Conservation (phyloP, 2,113 vertebrate species). For the Aleadryas rufinucha region DNA sequence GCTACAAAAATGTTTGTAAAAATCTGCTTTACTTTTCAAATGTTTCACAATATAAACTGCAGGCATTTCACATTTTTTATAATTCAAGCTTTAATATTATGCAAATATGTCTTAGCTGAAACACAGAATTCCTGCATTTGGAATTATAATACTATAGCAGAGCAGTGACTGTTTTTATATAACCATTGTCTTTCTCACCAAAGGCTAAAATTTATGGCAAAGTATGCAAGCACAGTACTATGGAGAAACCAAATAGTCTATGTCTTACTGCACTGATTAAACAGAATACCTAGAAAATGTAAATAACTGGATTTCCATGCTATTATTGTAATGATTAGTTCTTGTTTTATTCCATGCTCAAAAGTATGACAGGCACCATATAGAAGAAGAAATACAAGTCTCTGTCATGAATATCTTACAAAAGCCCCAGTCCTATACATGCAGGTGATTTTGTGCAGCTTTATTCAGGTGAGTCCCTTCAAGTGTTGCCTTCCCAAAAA, state of each 20-base stretch:
- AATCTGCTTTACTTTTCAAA: conserved; percentile 15
- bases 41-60: background rate
- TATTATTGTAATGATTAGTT: background rate
- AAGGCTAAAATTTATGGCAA: background rate
- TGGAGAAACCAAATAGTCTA: background rate
- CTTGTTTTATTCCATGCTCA: background rate
- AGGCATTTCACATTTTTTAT: background rate
- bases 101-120: conserved; percentile 15
- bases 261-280: background rate
- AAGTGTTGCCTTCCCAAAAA: background rate
- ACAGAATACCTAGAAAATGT: background rate
- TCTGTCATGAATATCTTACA: background rate
- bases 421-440: background rate
- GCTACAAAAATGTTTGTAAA: background rate
- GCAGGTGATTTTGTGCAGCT: background rate
- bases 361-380: background rate
- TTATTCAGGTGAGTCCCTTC: background rate
- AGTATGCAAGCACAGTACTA: background rate
- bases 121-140: background rate
- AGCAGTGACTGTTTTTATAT: background rate
- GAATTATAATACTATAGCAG: background rate
- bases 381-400: background rate
- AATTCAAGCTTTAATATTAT: conserved; percentile 29
- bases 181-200: background rate
- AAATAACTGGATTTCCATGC: background rate